Base-by-base conservation (phyloP, 2,113 vertebrate species). In the Dryoscopus gambensis region DNA sequence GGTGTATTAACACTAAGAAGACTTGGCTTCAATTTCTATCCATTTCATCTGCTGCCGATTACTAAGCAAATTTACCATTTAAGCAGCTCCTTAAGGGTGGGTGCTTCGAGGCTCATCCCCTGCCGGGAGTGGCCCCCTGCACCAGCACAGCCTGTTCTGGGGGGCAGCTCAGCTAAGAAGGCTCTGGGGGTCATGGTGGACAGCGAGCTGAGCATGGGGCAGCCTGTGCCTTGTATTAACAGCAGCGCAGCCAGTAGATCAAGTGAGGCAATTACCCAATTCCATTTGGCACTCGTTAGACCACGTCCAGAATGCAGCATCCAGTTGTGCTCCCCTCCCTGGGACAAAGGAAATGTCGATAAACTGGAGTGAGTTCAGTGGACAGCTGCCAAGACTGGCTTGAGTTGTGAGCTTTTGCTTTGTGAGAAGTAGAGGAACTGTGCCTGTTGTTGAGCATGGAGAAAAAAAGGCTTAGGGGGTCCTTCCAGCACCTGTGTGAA, bases 1-100 rank as follows among this genome's bases (percentile, higher is more conserved):
- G 94, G 93, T 97, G 96, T 74, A 97, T 97, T 97, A 97, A 87
- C 95, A 95, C 96, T 97, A 97, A 97, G 96, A 95, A 68, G 95
- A 89, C 96, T 96, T 95, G 96, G 96, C 95, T 97, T 87, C 69
- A 28, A 71, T 95, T 97, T 94, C 91, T 47, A 79, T 93, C 93
- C 65, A 86, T 96, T 97, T 97, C 62, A 70, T 92, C 86, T 95
- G 83, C 93, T 89, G 91, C 68, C 11, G 60, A 52, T 93, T 95
- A 82, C 89, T 87, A 92, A 95, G 91, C 94, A 96, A 96, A 92
- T 90, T 95, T 93, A 30, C 83, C 33, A 25, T 93, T 89, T 83
- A 37, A 88, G 77, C 68, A 71, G 71, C 59, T 88, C 16, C 56
- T 68, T 28, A 53, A 35, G 60, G 13, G 23, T 73, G 15, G 25